Percentiles rank a stretch among this genome's conserved stretches.
Conservation (phyloP, 2,797 vertebrate species). For the Cyprinodon diabolis region DNA sequence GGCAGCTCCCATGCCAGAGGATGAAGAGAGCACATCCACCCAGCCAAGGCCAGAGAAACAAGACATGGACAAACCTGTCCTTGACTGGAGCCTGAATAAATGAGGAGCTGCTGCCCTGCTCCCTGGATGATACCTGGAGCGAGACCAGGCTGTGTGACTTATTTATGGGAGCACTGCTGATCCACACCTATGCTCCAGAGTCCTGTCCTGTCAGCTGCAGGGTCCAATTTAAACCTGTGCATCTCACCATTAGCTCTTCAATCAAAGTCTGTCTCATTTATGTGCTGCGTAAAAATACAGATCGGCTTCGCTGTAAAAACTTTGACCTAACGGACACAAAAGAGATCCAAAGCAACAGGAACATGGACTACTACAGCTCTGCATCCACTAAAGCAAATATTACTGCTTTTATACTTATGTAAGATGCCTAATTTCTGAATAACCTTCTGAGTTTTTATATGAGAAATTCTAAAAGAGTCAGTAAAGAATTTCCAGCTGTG, state of each 20-base stretch:
- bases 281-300: neutral
- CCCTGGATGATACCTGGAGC: slow-evolving; percentile 45
- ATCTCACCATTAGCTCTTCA: neutral
- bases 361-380: too few species aligned
- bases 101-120: slow-evolving; percentile 59
- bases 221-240: slow-evolving; percentile 7
- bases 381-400: neutral
- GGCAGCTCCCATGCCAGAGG: too few species aligned
- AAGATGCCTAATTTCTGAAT: neutral
- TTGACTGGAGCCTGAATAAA: slow-evolving; percentile 70
- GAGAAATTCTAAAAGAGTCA: neutral
- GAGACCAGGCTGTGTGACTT: slow-evolving; percentile 53
- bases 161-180: slow-evolving; percentile 48
- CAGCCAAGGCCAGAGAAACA: too few species aligned
- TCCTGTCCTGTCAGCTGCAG: slow-evolving; percentile 18
- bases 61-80: slow-evolving; percentile 44
- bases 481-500: neutral
- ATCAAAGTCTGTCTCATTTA: neutral
- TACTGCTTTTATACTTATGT: neutral
- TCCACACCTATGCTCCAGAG: slow-evolving; percentile 1
- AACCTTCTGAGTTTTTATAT: neutral
- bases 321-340: too few species aligned
- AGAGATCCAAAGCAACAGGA: too few species aligned
- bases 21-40: too few species aligned
- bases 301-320: too few species aligned